Base-by-base conservation (phyloP, 2,113 vertebrate species). In the Puntigrus tetrazona region DNA sequence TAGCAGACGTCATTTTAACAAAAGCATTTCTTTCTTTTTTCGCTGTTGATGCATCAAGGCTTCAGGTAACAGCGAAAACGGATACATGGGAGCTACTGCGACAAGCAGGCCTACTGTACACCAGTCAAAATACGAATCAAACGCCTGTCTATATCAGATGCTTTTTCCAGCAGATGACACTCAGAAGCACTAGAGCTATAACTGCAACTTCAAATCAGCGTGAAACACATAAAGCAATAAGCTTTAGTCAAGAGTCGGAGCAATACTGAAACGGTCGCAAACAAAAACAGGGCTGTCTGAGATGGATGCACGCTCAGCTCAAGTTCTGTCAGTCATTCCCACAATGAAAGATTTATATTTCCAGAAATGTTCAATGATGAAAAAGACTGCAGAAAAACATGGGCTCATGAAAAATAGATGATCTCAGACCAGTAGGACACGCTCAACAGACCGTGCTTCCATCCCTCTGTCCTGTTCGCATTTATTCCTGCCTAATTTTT, bases 211-310 rank as follows among this genome's bases (percentile, higher is more conserved):
- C 59, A 45, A 79, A 83, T 80, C 65, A 52, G 69, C 20, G 57
- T 75, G 34, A 79, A 79, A 41, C 16, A 20, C 69, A 25, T 80
- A 41, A 86, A 43, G 73, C 86, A 80, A 82, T 45, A 83, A 36
- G 74, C 78, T 83, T 65, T 74, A 72, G 31, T 36, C 79, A n/a
- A n/a, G 1, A 22, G 75, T 43, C 27, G 50, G 29, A 72, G 18
- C 74, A 80, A 79, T 80, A 18, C 55, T 59, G 34, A 41, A 78
- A 59, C 1, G 11, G 34, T 20, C 43, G 20, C 13, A 3, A 34
- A 52, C 27, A 34, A 59, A 78, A 78, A 10, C 31, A 25, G 57
- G 11, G 5, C 76, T 25, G 22, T 57, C 36, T 57, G 75, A 7
- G 22, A 59, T 59, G 52, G 22, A 41, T 59, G 70, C 27, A 41